Conservation (phyloP, 1,140 invertebrate genomes). For the Pissodes strobi region DNA sequence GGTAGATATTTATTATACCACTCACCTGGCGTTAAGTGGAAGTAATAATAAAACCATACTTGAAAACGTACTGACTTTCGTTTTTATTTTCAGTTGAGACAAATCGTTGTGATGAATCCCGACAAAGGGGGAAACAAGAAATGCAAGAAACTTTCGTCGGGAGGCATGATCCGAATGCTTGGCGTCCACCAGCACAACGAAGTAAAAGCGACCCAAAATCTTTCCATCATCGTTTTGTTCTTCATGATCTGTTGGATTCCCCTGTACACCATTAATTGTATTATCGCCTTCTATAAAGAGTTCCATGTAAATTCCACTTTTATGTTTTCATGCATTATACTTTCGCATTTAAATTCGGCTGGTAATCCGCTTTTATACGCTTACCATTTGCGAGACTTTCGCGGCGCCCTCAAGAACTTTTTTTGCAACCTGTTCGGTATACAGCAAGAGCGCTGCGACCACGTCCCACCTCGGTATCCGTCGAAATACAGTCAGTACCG, state of each 20-base stretch:
- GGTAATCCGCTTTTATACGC: constrained; percentile 88
- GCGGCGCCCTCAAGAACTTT: constrained; percentile 71
- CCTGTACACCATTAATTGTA: constrained; percentile 87
- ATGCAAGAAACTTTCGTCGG: constrained; percentile 48
- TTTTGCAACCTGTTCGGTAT: constrained; percentile 63
- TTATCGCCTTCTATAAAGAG: constrained; percentile 76
- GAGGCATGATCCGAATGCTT: constrained; percentile 75
- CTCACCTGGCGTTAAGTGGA: too few relatives aligned
- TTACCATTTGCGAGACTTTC: constrained; percentile 86
- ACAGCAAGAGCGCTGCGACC: constrained; percentile 18
- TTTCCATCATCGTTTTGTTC: constrained; percentile 87
- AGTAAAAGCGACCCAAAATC: constrained; percentile 87
- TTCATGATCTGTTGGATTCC: constrained; percentile 94
- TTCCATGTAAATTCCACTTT: constrained; percentile 69
- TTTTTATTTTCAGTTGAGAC: constrained; percentile 57
- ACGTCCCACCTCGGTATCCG: neutral
- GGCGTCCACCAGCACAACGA: constrained; percentile 82
- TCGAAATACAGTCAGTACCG: constrained; percentile 35
- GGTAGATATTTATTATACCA: too few relatives aligned
- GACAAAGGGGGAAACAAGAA: constrained; percentile 34
- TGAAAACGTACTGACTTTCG: too few relatives aligned
- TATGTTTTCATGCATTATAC: constrained; percentile 82
- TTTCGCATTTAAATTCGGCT: constrained; percentile 87
- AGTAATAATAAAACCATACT: too few relatives aligned
- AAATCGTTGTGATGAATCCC: constrained; percentile 65